Percentiles rank a stretch among this genome's conserved stretches.
Evolutionary conservation across 2,113 vertebrate species (phyloP).

Genomic region (Solea senegalensis): DNA sequence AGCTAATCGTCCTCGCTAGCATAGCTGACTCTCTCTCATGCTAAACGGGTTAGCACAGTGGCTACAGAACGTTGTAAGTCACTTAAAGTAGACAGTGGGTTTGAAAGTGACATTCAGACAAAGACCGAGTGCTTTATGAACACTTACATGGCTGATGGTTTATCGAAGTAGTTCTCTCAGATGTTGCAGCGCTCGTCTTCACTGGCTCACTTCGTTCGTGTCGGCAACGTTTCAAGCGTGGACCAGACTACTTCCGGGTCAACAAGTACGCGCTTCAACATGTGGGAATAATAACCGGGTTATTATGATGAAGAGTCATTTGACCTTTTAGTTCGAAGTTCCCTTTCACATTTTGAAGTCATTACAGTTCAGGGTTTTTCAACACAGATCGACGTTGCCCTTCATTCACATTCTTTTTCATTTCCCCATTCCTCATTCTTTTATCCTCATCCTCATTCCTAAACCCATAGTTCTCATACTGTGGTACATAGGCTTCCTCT

Average conservation of each 20-base stretch:
- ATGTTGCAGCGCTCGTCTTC: neutral
- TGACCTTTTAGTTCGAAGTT: too few relatives aligned
- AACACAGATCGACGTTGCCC: too few relatives aligned
- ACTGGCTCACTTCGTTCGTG: slow-evolving; percentile 7
- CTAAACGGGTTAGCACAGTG: slow-evolving; percentile 19
- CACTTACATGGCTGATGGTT: slow-evolving; percentile 59
- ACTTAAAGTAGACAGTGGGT: too few relatives aligned
- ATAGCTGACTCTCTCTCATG: neutral
- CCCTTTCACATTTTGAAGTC: too few relatives aligned
- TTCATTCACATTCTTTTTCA: too few relatives aligned
- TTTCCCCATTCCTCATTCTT: too few relatives aligned
- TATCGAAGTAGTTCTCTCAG: neutral
- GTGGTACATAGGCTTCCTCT: too few relatives aligned
- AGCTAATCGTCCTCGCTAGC: slow-evolving; percentile 20
- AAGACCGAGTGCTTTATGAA: rapidly evolving
- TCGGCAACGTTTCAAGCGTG: slow-evolving; percentile 46
- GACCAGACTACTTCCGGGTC: slow-evolving; percentile 59
- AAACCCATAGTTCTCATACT: too few relatives aligned
- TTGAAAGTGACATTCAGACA: rapidly evolving
- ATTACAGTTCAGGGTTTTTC: too few relatives aligned
- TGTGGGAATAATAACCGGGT: slow-evolving; percentile 49
- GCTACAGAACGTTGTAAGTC: neutral
- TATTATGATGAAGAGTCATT: neutral
- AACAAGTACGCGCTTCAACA: neutral
- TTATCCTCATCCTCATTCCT: too few relatives aligned